Conservation (phyloP, 2,113 vertebrate genomes). For the Tetrao urogallus region DNA sequence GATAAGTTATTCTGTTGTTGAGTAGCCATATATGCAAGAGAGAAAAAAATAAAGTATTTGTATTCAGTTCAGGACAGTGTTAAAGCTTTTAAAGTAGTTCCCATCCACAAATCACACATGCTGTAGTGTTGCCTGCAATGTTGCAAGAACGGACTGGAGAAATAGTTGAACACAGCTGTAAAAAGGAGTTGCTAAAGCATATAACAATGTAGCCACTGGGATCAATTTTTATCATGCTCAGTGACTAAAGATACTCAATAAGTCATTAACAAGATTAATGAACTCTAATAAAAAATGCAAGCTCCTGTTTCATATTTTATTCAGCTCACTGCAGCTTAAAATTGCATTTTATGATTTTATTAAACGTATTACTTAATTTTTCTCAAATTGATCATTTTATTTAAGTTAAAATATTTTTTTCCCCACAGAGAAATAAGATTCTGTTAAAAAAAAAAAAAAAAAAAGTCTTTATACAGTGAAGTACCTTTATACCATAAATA, state of each 20-base stretch:
- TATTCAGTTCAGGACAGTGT: not conserved
- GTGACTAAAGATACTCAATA: conserved; percentile 45
- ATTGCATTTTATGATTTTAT: conserved; percentile 65
- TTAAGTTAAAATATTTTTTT: conserved; percentile 47
- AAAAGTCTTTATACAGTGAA: not conserved
- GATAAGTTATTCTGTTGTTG: not conserved
- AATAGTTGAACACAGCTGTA: not conserved
- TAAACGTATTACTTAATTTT: conserved; percentile 60
- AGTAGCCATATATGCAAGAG: no score
- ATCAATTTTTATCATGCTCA: conserved; percentile 53
- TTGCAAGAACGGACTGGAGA: not conserved
- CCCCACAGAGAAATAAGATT: not conserved
- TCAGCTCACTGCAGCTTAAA: conserved; percentile 53
- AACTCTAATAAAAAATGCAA: conserved; percentile 64
- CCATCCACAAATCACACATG: not conserved
- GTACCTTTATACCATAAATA: not conserved
- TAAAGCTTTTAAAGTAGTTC: not conserved
- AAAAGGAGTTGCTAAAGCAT: conserved; percentile 28
- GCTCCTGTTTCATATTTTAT: conserved; percentile 43
- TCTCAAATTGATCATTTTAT: conserved; percentile 34
- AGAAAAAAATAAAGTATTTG: not conserved
- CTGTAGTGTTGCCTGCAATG: not conserved
- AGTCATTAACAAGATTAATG: conserved; percentile 69
- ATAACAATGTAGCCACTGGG: not conserved
- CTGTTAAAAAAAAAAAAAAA: not conserved